phyloP scores from a whole-genome alignment of 2,797 vertebrate genomes.

The Rhinella marina region DNA sequence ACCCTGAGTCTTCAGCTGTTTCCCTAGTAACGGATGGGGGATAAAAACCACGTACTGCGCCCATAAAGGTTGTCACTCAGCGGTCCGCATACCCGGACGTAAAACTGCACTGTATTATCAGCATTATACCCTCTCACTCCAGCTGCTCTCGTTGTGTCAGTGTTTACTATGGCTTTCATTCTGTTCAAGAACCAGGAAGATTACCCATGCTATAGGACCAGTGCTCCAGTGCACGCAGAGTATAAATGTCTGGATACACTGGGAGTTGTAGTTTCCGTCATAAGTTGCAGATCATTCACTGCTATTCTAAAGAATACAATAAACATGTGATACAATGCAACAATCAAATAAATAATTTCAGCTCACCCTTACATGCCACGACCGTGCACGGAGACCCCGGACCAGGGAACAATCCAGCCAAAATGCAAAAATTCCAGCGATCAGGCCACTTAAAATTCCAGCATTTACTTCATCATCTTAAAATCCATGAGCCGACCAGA shows the following conservation, averaged over 20 bases:
- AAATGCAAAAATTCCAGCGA: too few relatives aligned
- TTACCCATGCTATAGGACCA: too few relatives aligned
- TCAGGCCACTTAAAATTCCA: too few relatives aligned
- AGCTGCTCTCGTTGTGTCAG: not conserved
- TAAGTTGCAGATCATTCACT: not conserved
- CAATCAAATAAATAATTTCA: too few relatives aligned
- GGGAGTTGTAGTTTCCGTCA: not conserved
- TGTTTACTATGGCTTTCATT: not conserved
- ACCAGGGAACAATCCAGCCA: too few relatives aligned
- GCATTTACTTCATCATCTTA: too few relatives aligned
- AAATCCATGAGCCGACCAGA: too few relatives aligned
- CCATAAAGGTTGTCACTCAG: not conserved
- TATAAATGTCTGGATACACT: not conserved
- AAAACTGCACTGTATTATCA: not conserved
- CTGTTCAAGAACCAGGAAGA: not conserved
- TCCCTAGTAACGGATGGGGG: not conserved
- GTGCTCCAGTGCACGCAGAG: not conserved
- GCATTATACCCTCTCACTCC: not conserved
- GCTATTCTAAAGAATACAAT: not conserved
- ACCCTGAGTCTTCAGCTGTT: not conserved
- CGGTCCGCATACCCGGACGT: not conserved
- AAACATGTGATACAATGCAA: not conserved
- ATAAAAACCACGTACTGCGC: not conserved
- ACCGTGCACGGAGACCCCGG: too few relatives aligned
- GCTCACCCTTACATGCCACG: too few relatives aligned